Evolutionary conservation across 2,113 vertebrate genomes (phyloP), one percentile per base, ranked within the genome.

Genomic region (Dascyllus trimaculatus): DNA sequence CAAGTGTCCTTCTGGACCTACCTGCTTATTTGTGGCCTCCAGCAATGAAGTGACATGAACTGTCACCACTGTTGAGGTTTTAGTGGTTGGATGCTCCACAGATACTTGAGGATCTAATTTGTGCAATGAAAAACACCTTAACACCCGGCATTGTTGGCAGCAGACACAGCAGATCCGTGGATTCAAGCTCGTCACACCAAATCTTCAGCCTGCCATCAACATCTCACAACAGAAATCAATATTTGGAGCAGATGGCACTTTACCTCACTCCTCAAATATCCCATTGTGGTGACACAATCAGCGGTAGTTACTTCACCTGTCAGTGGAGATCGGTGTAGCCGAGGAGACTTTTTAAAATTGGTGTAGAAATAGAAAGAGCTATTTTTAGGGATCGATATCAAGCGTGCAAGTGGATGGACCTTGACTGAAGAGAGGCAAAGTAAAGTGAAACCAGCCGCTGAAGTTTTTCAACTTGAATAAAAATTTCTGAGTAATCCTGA

Each of bases 141-240:
- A 32, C 7, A 51, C 40, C 43, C 60, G 2, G 22, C 13, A 11
- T 9, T 17, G 22, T 57, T 52, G 11, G 0, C 59, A 35, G 7
- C 58, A 69, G 29, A 51, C 22, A 38, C 40, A 1, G 38, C 4
- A 21, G 17, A 59, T 51, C 4, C 29, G 60, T 7, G 7, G 22
- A 54, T 64, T 43, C 11, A 5, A 29, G 49, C 15, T 45, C 38
- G 29, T 75, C 26, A 71, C 51, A 29, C 26, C 11, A 25, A 53
- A 68, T 10, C 38, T 8, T 48, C n/a, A 52, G 10, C 11, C 63
- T 59, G 53, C 56, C 69, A 26, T 69, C 69, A 64, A n/a, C 26
- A 57, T 21, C 49, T 73, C 68, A 67, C 19, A 51, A 49, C 25
- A 75, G 24, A 71, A 56, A 68, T 11, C 45, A 43, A 56, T 32